Conservation (phyloP, 1,140 invertebrate species). For the Bombus ignitus region DNA sequence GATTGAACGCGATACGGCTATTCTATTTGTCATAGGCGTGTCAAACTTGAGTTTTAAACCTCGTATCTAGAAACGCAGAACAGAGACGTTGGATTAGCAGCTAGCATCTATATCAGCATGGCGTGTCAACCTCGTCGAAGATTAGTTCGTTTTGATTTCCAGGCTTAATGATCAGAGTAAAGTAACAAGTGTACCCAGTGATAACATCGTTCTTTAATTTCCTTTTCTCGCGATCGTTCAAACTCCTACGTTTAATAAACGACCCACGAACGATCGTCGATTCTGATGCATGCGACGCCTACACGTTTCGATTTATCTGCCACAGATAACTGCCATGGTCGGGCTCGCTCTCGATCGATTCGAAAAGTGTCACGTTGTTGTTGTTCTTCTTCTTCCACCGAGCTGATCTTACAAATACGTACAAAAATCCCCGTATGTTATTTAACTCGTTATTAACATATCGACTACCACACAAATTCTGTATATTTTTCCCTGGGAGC, state of each 20-base stretch:
- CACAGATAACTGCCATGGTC: slow-evolving; percentile 6
- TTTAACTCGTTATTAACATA: no score
- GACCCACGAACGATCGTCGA: slow-evolving; percentile 36
- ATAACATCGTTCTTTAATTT: slow-evolving; percentile 28
- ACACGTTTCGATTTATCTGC: slow-evolving; percentile 16
- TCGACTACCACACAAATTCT: no score
- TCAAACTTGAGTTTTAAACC: not conserved
- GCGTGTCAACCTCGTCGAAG: not conserved
- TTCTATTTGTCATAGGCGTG: not conserved
- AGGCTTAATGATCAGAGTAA: not conserved
- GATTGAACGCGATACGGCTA: not conserved
- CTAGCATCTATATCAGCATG: no score
- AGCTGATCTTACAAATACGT: not conserved
- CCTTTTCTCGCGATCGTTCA: not conserved
- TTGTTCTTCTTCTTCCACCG: not conserved
- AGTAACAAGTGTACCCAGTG: slow-evolving; percentile 2
- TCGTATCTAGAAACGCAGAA: not conserved
- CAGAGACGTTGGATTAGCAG: not conserved
- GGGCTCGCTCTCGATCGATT: slow-evolving; percentile 21
- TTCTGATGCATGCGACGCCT: slow-evolving; percentile 17
- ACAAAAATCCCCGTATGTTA: not conserved
- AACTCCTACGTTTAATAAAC: slow-evolving; percentile 31
- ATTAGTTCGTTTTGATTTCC: not conserved
- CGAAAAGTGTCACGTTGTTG: not conserved
- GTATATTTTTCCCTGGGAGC: no score